Evolutionary conservation across 1,140 invertebrate species (phyloP).

Genomic region (Brachionus plicatilis): DNA sequence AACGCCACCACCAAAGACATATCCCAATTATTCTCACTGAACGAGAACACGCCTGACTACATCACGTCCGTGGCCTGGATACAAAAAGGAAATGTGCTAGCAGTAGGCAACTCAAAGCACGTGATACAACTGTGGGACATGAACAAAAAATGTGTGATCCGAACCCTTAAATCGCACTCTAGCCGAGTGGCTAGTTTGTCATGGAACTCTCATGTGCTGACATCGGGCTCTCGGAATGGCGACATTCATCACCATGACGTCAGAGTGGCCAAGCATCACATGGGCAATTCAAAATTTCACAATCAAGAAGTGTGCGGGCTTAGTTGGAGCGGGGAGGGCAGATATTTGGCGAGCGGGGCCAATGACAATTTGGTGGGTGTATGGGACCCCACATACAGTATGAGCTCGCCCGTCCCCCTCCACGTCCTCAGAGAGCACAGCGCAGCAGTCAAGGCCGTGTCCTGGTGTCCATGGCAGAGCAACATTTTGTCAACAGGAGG

Average conservation of each 20-base stretch:
- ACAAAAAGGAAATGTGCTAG: conserved; percentile 77
- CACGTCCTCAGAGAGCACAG: conserved; percentile 57
- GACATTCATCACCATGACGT: conserved; percentile 92
- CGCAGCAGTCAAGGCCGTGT: conserved; percentile 68
- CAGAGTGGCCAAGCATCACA: conserved; percentile 73
- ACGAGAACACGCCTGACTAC: conserved; percentile 65
- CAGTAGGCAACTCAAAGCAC: conserved; percentile 76
- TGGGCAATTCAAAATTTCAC: conserved; percentile 70
- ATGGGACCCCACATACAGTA: conserved; percentile 61
- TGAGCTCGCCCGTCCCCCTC: conserved; percentile 44
- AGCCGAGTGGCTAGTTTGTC: conserved; percentile 74
- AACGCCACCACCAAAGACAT: conserved; percentile 87
- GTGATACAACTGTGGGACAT: conserved; percentile 63
- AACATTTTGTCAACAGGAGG: conserved; percentile 89
- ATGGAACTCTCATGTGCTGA: conserved; percentile 82
- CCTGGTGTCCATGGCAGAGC: conserved; percentile 91
- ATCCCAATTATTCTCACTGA: conserved; percentile 69
- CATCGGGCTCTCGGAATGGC: conserved; percentile 70
- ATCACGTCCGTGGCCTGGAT: conserved; percentile 85
- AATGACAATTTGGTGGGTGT: conserved; percentile 91
- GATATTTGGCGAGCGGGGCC: conserved; percentile 83
- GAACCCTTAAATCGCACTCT: conserved; percentile 45
- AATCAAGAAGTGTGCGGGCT: conserved; percentile 82
- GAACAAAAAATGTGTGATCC: conserved; percentile 55
- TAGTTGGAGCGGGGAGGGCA: conserved; percentile 90